These are phyloP conservation scores for Teleiodes luculella DNA, from an alignment of 2,888 invertebrate genomes.

Conservation along the genomic window DNA sequence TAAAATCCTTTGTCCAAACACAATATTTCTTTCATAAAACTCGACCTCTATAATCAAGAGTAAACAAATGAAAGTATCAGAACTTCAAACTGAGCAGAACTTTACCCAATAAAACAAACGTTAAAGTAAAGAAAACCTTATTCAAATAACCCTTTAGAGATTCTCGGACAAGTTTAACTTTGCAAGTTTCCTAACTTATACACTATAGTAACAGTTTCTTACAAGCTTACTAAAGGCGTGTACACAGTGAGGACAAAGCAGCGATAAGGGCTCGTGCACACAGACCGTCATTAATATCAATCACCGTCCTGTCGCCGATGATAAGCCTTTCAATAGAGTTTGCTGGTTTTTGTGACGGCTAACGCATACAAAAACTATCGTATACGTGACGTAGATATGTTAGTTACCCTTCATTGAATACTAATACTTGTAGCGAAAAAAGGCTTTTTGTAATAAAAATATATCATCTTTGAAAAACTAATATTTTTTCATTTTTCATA, in stretches of 20 bases:
- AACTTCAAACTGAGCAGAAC: not conserved
- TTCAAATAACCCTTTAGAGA: constrained; percentile 13
- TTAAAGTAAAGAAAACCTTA: constrained; percentile 2
- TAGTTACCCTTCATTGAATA: not conserved
- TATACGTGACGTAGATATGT: not conserved
- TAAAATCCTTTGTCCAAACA: too few relatives aligned
- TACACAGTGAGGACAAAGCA: constrained; percentile 49
- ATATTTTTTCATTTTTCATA: too few relatives aligned
- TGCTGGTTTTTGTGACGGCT: constrained; percentile 36
- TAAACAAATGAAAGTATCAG: not conserved
- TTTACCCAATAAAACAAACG: not conserved
- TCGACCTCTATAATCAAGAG: not conserved
- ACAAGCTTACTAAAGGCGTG: constrained; percentile 21
- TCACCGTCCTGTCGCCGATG: constrained; percentile 58
- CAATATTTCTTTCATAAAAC: not conserved
- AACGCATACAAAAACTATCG: not conserved
- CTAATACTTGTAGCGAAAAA: too few relatives aligned
- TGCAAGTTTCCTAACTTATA: not conserved
- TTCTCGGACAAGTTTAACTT: not conserved
- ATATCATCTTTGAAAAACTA: too few relatives aligned
- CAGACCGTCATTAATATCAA: constrained; percentile 64
- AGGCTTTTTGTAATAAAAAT: too few relatives aligned
- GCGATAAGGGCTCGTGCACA: constrained; percentile 52
- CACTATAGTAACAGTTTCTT: not conserved
- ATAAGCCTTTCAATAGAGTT: constrained; percentile 61